Base-by-base conservation (phyloP, 2,888 invertebrate species). In the Synanthedon vespiformis region DNA sequence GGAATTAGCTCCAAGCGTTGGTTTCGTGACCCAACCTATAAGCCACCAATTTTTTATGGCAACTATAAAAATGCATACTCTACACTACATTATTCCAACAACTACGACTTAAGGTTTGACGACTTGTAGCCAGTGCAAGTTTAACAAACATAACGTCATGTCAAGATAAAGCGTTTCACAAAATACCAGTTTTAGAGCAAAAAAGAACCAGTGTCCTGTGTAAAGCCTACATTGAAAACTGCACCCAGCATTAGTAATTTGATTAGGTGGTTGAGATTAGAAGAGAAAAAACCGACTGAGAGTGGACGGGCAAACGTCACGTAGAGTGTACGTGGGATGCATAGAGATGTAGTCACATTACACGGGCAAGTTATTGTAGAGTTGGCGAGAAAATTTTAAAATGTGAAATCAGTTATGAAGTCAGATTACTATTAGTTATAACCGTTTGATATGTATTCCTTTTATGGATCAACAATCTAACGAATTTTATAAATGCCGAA, bases 281-380 rank as follows among this genome's bases (percentile, higher is more conserved):
- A 48, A 16, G 34, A 34, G 8, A 48, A 16, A 60, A 61, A 57
- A 64, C 64, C 73, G 68, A 73, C 74, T 71, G 65, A 54, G 57
- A 58, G 72, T 67, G 63, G 66, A 70, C 68, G 68, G 65, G 63
- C 70, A 67, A 69, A 66, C 69, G 65, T 70, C 78, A 75, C 76
- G 76, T 77, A 67, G 52, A 51, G 51, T 52, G 59, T 56, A 74
- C 72, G 71, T 65, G 66, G 51, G 52, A 53, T 54, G 76, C 68
- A 75, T 77, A 51, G 57, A 63, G 73, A 77, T 70, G 62, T 48
- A 22, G 22, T 34, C 56, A 50, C 53, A 55, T 59, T 56, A 58
- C 16, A 6, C 6, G 34, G 34, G 34, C 34, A 34, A 34, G 34
- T 34, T 34, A 34, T 34, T 34, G 34, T 34, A 34, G 27, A 34